Evolutionary conservation across 2,888 invertebrate species (phyloP).

Genomic region (Serrognathus titanus): DNA sequence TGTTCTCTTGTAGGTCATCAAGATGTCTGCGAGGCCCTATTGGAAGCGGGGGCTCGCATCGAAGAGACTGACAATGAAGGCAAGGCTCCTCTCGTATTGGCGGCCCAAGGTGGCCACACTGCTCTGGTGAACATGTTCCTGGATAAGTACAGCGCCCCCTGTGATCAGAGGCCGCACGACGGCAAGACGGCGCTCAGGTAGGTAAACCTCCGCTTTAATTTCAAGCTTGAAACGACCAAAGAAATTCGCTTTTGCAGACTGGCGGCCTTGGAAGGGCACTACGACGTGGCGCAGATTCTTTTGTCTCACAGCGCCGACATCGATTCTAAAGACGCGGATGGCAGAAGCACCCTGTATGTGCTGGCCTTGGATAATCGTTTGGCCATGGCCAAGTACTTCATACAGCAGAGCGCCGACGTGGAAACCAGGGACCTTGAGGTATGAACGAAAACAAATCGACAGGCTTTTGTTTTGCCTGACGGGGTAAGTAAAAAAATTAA

Average conservation of each 20-base stretch:
- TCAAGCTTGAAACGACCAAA: neutral
- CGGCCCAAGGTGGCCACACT: conserved; percentile 85
- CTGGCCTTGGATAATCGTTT: conserved; percentile 83
- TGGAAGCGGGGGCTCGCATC: conserved; percentile 85
- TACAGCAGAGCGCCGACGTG: conserved; percentile 77
- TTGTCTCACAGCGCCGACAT: conserved; percentile 75
- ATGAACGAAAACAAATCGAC: conserved; percentile 5
- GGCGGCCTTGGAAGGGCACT: conserved; percentile 81
- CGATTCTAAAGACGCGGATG: conserved; percentile 88
- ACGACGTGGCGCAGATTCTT: conserved; percentile 71
- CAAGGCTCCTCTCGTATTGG: conserved; percentile 81
- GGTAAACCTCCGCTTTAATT: neutral
- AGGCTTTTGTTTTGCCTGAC: neutral
- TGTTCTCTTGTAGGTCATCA: conserved; percentile 61
- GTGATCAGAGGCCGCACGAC: conserved; percentile 84
- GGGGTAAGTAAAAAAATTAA: neutral
- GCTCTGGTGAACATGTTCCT: conserved; percentile 64
- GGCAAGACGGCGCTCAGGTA: conserved; percentile 83
- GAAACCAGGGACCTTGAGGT: conserved; percentile 86
- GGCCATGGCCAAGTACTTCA: conserved; percentile 77
- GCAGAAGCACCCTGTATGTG: conserved; percentile 87
- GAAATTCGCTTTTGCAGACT: conserved; percentile 50
- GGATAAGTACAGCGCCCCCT: conserved; percentile 72
- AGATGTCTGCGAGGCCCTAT: conserved; percentile 74
- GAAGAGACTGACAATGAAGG: conserved; percentile 91